phyloP scores from a whole-genome alignment of 2,888 invertebrate genomes.

The Drosophila falleni region DNA sequence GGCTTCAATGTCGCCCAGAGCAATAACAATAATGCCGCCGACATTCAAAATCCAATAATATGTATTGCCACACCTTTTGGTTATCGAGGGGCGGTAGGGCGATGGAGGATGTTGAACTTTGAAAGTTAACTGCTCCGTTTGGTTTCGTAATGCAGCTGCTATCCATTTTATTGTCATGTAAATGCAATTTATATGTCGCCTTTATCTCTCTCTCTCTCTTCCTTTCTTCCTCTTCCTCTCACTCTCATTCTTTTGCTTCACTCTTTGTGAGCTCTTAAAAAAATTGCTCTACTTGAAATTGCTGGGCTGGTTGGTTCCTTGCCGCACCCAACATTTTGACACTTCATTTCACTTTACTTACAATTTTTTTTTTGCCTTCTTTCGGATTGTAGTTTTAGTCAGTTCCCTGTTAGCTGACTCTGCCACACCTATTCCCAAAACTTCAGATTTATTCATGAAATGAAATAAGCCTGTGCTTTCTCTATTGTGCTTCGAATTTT shows the following conservation, averaged over 20 bases:
- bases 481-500: conserved; percentile 9
- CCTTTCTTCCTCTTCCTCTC: conserved; percentile 9
- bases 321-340: conserved; percentile 63
- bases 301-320: conserved; percentile 20
- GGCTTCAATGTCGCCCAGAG: conserved; percentile 44
- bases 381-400: conserved; percentile 11
- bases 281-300: conserved; percentile 67
- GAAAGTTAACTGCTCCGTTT: conserved; percentile 30
- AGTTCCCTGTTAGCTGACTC: conserved; percentile 4
- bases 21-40: conserved; percentile 53
- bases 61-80: conserved; percentile 52
- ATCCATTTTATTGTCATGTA: conserved; percentile 70
- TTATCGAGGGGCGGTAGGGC: background rate
- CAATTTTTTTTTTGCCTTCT: conserved; percentile 39
- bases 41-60: conserved; percentile 51
- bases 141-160: conserved; percentile 48
- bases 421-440: conserved; percentile 34
- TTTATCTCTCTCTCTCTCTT: conserved; percentile 14
- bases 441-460: conserved; percentile 47
- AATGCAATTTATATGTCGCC: conserved; percentile 63
- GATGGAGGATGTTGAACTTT: conserved; percentile 3
- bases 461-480: conserved; percentile 20
- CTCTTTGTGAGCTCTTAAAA: conserved; percentile 55
- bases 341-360: conserved; percentile 67
- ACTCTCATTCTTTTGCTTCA: conserved; percentile 11